A percentile compares a stretch with the other conserved stretches of the same genome.
phyloP scores from a whole-genome alignment of 1,140 invertebrate genomes.

The Dreissena rostriformis region DNA sequence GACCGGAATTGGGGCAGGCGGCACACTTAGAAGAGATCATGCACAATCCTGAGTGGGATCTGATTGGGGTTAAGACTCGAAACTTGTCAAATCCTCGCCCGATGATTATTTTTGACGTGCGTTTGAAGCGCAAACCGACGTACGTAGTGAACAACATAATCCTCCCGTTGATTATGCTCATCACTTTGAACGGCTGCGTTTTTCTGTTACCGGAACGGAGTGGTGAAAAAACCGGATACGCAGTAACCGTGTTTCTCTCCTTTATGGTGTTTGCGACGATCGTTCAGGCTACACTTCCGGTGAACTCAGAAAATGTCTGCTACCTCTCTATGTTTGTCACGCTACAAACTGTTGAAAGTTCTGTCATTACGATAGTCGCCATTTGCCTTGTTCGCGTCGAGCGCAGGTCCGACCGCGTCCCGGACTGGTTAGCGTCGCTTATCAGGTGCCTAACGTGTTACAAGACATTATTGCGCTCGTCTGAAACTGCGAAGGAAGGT shows the following conservation, averaged over 20 bases:
- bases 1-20: not conserved
- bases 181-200: not conserved
- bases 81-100: not conserved
- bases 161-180: not conserved
- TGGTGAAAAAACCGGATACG: slow-evolving; percentile 22
- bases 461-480: not conserved
- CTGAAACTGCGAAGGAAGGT: not conserved
- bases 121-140: slow-evolving; percentile 1
- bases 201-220: slow-evolving; percentile 8
- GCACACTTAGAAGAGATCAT: not conserved
- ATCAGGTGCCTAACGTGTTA: not conserved
- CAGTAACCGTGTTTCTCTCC: slow-evolving; percentile 14
- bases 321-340: not conserved
- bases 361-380: not conserved
- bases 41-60: not conserved
- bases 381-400: not conserved
- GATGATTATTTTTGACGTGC: not conserved
- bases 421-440: not conserved
- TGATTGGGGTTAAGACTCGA: not conserved
- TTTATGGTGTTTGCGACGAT: slow-evolving; percentile 14
- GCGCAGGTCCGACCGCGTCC: not conserved
- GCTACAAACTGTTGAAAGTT: not conserved
- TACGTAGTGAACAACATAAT: slow-evolving; percentile 2
- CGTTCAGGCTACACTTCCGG: not conserved
- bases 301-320: not conserved